Percentiles rank a stretch among this genome's conserved stretches.
Conservation (phyloP, 2,797 vertebrate genomes). For the Synaphobranchus kaupii region DNA sequence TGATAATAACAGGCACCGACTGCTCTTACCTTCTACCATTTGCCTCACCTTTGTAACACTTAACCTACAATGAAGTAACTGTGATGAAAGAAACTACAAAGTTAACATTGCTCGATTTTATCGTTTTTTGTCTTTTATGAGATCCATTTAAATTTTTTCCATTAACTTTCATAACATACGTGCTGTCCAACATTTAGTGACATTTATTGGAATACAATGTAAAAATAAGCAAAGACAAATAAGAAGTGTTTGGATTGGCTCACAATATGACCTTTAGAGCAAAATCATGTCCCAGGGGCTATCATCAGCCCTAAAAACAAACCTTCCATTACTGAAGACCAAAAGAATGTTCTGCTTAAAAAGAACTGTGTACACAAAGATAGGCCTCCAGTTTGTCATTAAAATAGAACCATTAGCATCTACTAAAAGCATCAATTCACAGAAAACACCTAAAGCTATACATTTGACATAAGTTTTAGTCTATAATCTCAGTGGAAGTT, state of each 20-base stretch:
- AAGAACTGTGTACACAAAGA: neutral
- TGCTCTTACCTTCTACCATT: neutral
- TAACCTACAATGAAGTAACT: neutral
- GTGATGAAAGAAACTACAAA: neutral
- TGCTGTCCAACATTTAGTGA: neutral
- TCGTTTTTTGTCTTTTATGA: neutral
- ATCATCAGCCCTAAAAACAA: neutral
- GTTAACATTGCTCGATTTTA: neutral
- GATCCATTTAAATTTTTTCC: neutral
- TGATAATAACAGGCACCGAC: neutral
- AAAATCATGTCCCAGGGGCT: neutral
- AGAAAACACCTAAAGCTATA: neutral
- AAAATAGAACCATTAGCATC: neutral
- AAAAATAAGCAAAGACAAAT: neutral
- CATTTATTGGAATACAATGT: neutral
- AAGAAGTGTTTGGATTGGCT: neutral
- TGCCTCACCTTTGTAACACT: neutral
- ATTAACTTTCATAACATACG: neutral
- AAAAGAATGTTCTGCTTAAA: constrained; percentile 10
- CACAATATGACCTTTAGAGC: neutral
- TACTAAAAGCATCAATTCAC: neutral
- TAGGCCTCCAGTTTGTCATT: neutral
- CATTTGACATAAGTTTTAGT: neutral
- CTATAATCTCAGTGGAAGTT: constrained; percentile 4
- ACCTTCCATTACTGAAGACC: constrained; percentile 4